phyloP scores from a whole-genome alignment of 2,888 invertebrate species.

The Sepiola atlantica region DNA sequence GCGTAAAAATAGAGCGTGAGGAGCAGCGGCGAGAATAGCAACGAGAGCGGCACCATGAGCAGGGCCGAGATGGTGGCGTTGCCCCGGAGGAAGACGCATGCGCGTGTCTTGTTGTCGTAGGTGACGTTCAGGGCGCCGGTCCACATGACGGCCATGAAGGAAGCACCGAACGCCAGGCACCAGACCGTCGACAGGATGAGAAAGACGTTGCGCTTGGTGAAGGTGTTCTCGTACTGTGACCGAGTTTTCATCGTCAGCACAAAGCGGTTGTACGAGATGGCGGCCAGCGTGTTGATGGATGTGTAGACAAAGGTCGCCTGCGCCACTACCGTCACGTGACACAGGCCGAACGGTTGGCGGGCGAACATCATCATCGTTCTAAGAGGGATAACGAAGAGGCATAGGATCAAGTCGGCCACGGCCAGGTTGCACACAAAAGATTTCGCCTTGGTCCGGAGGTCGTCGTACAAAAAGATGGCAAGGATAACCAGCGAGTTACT shows the following conservation, averaged over 20 bases:
- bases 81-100: constrained; percentile 42
- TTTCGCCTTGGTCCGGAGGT: constrained; percentile 42
- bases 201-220: constrained; percentile 45
- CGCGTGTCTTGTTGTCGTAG: constrained; percentile 46
- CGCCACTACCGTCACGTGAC: constrained; percentile 43
- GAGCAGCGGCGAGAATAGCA: constrained; percentile 41
- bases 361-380: constrained; percentile 47
- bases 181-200: constrained; percentile 45
- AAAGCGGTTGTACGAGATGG: constrained; percentile 46
- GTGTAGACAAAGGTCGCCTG: constrained; percentile 42
- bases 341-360: constrained; percentile 42
- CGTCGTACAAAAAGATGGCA: constrained; percentile 42
- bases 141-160: constrained; percentile 47
- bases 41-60: constrained; percentile 15
- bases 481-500: constrained; percentile 44
- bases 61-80: constrained; percentile 45
- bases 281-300: constrained; percentile 44
- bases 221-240: constrained; percentile 45
- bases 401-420: constrained; percentile 17
- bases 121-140: constrained; percentile 42
- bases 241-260: constrained; percentile 43
- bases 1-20: constrained; percentile 46
- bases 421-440: constrained; percentile 43
- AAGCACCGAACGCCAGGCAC: constrained; percentile 44
- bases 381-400: constrained; percentile 38